These are phyloP conservation scores for Hestina assimilis DNA, from an alignment of 1,140 invertebrate species.

Conservation along the genomic window DNA sequence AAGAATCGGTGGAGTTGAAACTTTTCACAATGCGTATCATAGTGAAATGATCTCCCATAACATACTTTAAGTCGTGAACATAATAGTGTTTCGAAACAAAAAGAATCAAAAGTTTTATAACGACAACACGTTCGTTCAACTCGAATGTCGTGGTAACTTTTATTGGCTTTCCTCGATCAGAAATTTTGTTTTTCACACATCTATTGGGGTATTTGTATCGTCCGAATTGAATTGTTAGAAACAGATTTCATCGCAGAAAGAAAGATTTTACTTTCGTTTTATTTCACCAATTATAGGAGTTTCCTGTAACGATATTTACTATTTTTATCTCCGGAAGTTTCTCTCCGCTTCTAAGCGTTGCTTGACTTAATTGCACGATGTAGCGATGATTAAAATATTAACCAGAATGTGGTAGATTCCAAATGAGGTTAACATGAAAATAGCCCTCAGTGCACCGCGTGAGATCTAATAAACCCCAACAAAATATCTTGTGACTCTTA, in stretches of 20 bases:
- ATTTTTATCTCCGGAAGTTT: too few relatives aligned
- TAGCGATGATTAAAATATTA: too few relatives aligned
- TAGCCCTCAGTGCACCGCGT: too few relatives aligned
- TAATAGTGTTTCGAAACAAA: conserved; percentile 32
- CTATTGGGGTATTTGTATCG: conserved; percentile 52
- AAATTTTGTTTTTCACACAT: conserved; percentile 60
- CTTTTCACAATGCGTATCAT: conserved; percentile 4
- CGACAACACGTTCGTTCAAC: conserved; percentile 43
- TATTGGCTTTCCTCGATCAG: conserved; percentile 56
- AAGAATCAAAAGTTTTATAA: conserved; percentile 41
- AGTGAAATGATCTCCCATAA: conserved; percentile 1
- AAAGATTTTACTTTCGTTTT: conserved; percentile 45
- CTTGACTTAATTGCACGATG: too few relatives aligned
- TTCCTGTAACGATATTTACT: background rate
- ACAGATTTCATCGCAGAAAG: conserved; percentile 51
- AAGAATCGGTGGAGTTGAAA: conserved; percentile 5
- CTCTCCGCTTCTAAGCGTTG: too few relatives aligned
- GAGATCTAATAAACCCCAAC: too few relatives aligned
- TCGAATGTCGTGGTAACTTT: conserved; percentile 54
- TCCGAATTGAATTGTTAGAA: conserved; percentile 53
- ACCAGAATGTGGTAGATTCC: too few relatives aligned
- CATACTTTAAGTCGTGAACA: conserved; percentile 5
- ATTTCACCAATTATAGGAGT: conserved; percentile 43
- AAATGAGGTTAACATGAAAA: too few relatives aligned
- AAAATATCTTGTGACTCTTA: too few relatives aligned